phyloP scores from a whole-genome alignment of 2,888 invertebrate species.

The Rotaria socialis region DNA sequence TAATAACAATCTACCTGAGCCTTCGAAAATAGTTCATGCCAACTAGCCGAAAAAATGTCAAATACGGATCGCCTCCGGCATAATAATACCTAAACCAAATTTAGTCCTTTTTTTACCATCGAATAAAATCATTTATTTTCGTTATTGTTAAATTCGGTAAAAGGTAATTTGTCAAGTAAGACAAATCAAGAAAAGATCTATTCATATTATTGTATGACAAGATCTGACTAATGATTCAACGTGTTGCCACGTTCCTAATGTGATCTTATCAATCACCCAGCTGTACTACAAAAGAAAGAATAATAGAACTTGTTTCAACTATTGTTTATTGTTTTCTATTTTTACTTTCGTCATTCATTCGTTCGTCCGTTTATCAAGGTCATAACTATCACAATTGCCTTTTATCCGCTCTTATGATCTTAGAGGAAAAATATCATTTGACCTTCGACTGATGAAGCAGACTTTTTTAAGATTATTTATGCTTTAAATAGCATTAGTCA shows the following conservation, averaged over 20 bases:
- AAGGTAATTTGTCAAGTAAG: neutral
- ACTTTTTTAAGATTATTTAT: no score
- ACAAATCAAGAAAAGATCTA: neutral
- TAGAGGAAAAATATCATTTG: no score
- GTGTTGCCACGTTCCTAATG: neutral
- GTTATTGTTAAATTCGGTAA: neutral
- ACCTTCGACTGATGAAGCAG: no score
- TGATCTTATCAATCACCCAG: neutral
- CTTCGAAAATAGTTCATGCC: slow-evolving; percentile 6
- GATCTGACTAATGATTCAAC: neutral
- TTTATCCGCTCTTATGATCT: no score
- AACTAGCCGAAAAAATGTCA: neutral
- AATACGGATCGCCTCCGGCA: neutral
- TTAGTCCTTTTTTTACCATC: neutral
- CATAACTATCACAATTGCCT: neutral
- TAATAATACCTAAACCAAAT: neutral
- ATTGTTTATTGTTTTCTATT: neutral
- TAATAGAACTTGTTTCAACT: neutral
- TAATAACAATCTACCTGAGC: neutral
- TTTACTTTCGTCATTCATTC: neutral
- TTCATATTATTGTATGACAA: neutral
- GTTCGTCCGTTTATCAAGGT: neutral
- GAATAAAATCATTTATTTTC: neutral
- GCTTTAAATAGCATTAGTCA: neutral
- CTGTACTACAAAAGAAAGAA: neutral